These are phyloP conservation scores for Brachionus angularis DNA, from an alignment of 1,140 invertebrate species.

Conservation along the genomic window DNA sequence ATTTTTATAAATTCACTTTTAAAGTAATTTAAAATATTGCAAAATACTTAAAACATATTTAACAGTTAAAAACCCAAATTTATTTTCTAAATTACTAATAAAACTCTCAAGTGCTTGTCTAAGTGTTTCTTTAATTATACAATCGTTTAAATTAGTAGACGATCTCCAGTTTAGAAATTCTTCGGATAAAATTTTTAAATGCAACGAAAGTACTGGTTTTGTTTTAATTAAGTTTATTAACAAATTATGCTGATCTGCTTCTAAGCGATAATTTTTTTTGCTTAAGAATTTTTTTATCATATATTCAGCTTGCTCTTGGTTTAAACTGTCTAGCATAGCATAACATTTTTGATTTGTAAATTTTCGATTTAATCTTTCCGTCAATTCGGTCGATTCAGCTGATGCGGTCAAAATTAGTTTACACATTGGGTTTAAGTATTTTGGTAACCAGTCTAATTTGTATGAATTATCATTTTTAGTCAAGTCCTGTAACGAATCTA, in stretches of 20 bases:
- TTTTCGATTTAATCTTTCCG: constrained; percentile 35
- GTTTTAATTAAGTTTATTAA: constrained; percentile 18
- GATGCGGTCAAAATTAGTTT: constrained; percentile 30
- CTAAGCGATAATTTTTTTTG: constrained; percentile 11
- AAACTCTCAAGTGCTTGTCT: not conserved
- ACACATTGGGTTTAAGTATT: constrained; percentile 1
- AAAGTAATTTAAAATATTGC: not conserved
- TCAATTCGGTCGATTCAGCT: not conserved
- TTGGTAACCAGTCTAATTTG: constrained; percentile 37
- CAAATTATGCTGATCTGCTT: not conserved
- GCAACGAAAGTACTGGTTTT: not conserved
- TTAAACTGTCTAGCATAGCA: not conserved
- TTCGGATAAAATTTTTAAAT: constrained; percentile 25
- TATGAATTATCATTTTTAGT: constrained; percentile 12
- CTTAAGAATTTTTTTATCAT: constrained; percentile 4
- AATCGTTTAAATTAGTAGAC: not conserved
- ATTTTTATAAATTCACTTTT: not conserved
- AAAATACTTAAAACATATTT: constrained; percentile 18
- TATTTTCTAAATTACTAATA: constrained; percentile 27
- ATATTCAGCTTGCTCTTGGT: constrained; percentile 16
- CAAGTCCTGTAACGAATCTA: constrained; percentile 30
- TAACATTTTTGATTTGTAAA: constrained; percentile 13
- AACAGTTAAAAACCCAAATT: not conserved
- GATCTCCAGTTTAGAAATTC: constrained; percentile 36
- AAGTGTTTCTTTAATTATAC: constrained; percentile 14